Base-by-base conservation (phyloP, 2,888 invertebrate species). In the Drosophila leonis region DNA sequence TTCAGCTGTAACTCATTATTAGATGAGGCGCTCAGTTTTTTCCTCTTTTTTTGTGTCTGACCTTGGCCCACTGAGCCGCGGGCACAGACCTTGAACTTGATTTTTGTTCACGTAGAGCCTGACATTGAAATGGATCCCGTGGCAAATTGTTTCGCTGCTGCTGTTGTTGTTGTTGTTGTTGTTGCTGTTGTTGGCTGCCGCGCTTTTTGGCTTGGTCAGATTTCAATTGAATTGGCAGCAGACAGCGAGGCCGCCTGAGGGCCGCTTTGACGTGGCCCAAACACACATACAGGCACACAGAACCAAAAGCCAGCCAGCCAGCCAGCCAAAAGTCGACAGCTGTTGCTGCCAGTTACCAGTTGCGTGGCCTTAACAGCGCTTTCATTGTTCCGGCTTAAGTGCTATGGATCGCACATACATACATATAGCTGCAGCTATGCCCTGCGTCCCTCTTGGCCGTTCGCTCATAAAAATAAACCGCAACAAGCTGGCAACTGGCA, bases 171-270 rank as follows among this genome's bases (percentile, higher is more conserved):
- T 57, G 41, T 12, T 42, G 35, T 46, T 60, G 52, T 12, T 48
- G 59, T 29, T 55, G 57, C 24, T 56, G 49, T 13, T 65, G 67
- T 15, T 63, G 56, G 44, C 49, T 59, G 59, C 48, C 72, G 60
- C 65, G 65, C 64, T 66, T 75, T 75, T 56, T 52, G 60, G 65
- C 65, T 68, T 70, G 85, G 72, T 88, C 88, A 77, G 88, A 82
- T 90, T 85, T 85, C 85, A 90, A 88, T 82, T 85, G 88, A 90
- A 88, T 88, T 83, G 80, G 70, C 70, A 65, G 48, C 68, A 66
- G 63, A 48, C 54, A 65, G 55, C 37, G 56, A 41, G 44, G 65
- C 64, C 44, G 75, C 63, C 69, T 39, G 56, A 63, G 73, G 76
- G 69, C 79, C 49, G 79, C 79, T 73, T 65, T 73, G 75, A 78